These are phyloP conservation scores for Meloidogyne exigua DNA, from an alignment of 1,140 invertebrate species.

Conservation along the genomic window DNA sequence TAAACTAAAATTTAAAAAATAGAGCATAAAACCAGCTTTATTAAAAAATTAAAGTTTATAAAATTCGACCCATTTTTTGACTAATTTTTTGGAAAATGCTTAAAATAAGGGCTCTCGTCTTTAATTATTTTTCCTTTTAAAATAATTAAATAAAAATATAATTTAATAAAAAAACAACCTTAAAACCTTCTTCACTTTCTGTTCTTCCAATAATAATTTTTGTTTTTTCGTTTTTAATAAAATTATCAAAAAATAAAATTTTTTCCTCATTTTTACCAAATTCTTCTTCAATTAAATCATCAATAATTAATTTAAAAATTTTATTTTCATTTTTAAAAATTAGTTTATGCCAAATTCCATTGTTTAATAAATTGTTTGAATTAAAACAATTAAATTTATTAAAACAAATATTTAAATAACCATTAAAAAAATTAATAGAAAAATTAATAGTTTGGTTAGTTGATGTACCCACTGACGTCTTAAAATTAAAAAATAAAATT, in stretches of 20 bases:
- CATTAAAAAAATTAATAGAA: neutral
- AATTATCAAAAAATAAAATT: neutral
- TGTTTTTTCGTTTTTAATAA: neutral
- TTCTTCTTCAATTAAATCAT: neutral
- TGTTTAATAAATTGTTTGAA: neutral
- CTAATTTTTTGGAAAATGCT: too few species aligned
- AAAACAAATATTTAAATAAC: conserved; percentile 2
- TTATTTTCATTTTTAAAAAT: neutral
- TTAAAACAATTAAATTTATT: neutral
- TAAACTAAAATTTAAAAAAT: too few species aligned
- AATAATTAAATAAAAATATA: neutral
- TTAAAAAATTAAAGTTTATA: too few species aligned
- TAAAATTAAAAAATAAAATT: conserved; percentile 16
- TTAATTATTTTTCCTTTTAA: too few species aligned
- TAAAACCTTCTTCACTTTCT: neutral
- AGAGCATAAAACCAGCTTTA: too few species aligned
- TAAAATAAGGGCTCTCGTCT: too few species aligned
- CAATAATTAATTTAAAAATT: conserved; percentile 1
- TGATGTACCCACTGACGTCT: too few species aligned
- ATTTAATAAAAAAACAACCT: neutral
- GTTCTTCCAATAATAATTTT: neutral
- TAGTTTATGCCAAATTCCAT: conserved; percentile 1
- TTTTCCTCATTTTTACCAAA: neutral
- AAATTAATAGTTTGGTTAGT: neutral
- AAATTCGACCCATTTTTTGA: too few species aligned